Conservation (phyloP, 2,888 invertebrate species). For the Parthenolecanium corni region DNA sequence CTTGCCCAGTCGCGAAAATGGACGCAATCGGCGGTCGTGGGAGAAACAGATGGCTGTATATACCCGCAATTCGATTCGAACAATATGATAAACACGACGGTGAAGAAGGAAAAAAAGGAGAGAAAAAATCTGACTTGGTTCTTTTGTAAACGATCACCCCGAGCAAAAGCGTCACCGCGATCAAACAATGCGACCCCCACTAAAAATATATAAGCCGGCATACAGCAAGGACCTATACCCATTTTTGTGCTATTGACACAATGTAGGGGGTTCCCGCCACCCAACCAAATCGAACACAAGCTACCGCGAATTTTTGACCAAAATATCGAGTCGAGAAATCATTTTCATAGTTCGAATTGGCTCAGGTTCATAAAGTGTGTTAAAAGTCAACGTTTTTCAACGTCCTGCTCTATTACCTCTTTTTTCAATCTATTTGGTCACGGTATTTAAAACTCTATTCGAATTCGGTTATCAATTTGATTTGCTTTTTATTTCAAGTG, state of each 20-base stretch:
- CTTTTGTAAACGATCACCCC: constrained; percentile 5
- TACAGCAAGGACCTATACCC: constrained; percentile 1
- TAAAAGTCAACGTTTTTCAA: constrained; percentile 6
- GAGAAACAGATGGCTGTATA: constrained; percentile 19
- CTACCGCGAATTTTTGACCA: constrained; percentile 19
- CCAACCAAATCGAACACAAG: neutral
- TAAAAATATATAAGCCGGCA: neutral
- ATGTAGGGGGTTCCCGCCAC: constrained; percentile 12
- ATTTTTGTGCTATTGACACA: constrained; percentile 21
- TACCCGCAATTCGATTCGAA: constrained; percentile 7
- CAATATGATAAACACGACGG: constrained; percentile 13
- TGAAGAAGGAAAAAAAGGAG: too few relatives aligned
- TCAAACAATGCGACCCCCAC: constrained; percentile 26
- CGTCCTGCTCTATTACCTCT: neutral
- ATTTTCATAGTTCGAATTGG: constrained; percentile 9
- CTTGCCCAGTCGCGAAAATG: constrained; percentile 9
- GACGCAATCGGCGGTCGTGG: constrained; percentile 12
- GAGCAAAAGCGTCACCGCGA: constrained; percentile 18
- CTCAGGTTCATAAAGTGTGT: constrained; percentile 22
- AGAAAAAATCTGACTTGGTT: constrained; percentile 7
- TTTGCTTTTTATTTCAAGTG: neutral
- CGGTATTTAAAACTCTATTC: constrained; percentile 2
- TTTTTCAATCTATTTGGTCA: neutral
- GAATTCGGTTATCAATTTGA: neutral
- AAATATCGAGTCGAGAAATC: constrained; percentile 14